phyloP scores from a whole-genome alignment of 2,797 vertebrate species.

The Phaenicophaeus curvirostris region DNA sequence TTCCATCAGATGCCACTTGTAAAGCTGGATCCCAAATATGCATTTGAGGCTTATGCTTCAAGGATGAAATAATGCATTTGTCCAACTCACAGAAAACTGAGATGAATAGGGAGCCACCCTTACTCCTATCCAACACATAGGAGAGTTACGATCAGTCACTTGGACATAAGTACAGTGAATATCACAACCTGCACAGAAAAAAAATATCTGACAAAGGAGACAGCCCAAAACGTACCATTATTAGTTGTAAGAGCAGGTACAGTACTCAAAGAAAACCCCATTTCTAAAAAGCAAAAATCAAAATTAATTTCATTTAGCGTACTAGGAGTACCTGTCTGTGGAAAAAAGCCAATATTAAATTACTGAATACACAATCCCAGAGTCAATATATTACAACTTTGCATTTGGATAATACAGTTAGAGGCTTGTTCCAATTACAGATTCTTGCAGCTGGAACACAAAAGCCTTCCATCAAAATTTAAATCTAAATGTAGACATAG shows the following conservation, averaged over 20 bases:
- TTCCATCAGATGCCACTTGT: neutral
- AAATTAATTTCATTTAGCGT: neutral
- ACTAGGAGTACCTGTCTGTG: neutral
- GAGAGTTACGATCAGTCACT: neutral
- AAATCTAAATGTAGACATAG: neutral
- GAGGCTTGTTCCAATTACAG: neutral
- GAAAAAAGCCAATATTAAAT: neutral
- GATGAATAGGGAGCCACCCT: neutral
- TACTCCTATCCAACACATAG: neutral
- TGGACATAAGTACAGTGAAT: neutral
- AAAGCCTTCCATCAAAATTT: neutral
- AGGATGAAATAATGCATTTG: neutral
- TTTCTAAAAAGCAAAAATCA: neutral
- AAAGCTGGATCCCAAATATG: neutral
- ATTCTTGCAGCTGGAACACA: neutral
- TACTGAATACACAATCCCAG: neutral
- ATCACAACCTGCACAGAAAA: neutral
- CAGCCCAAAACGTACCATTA: neutral
- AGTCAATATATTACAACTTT: neutral
- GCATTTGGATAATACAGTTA: neutral
- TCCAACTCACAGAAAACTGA: neutral
- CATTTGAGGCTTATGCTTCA: neutral
- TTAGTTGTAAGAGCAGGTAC: neutral
- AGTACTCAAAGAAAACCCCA: neutral
- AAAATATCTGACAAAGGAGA: neutral